Evolutionary conservation across 2,888 invertebrate genomes (phyloP).

Genomic region (Lithophane socia): DNA sequence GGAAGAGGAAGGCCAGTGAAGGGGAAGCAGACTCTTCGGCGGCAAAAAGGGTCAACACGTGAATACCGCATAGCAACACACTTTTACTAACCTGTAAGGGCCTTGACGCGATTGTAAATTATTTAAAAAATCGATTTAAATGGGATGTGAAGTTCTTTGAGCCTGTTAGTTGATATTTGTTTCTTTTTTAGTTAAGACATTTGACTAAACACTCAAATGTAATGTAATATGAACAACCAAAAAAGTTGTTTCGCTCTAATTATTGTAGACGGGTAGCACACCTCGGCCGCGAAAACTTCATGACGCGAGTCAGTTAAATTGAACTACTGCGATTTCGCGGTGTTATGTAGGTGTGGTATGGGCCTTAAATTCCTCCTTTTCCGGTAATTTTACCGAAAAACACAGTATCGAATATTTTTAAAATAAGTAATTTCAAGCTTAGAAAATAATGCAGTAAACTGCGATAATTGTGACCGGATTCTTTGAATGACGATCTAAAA

Average conservation of each 20-base stretch:
- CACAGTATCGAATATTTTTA: background rate
- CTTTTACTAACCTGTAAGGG: conserved; percentile 52
- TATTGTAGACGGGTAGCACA: background rate
- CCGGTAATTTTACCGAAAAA: background rate
- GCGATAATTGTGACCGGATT: background rate
- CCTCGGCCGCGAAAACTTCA: no score
- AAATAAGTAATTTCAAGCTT: background rate
- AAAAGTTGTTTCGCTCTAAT: background rate
- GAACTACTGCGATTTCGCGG: no score
- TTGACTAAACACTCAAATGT: background rate
- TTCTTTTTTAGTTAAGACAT: background rate
- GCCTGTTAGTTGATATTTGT: conserved; percentile 35
- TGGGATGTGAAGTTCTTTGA: conserved; percentile 37
- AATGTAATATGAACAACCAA: background rate
- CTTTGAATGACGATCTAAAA: no score
- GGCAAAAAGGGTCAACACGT: conserved; percentile 90
- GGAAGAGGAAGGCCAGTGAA: conserved; percentile 93
- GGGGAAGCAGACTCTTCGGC: conserved; percentile 90
- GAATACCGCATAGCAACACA: conserved; percentile 63
- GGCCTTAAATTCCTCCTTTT: background rate
- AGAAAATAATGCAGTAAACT: background rate
- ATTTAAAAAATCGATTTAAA: conserved; percentile 25
- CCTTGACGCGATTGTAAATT: conserved; percentile 47
- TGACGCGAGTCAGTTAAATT: no score
- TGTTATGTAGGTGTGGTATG: no score